Evolutionary conservation across 2,113 vertebrate species (phyloP).

Genomic region (Neotoma lepida): DNA sequence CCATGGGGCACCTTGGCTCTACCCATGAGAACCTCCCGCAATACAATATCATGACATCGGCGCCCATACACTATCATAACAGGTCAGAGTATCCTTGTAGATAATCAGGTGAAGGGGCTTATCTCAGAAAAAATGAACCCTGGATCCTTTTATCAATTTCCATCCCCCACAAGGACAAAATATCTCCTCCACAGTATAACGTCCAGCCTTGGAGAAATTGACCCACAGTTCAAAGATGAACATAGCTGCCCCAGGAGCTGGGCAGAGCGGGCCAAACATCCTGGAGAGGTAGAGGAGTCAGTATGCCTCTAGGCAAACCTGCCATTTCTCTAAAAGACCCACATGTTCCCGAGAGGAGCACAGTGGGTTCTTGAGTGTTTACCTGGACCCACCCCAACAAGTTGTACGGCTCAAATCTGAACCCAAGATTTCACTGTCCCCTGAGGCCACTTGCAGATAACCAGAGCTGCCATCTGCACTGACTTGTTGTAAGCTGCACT

Average conservation of each 20-base stretch:
- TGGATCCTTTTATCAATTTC: conserved; percentile 53
- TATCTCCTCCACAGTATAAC: conserved; percentile 36
- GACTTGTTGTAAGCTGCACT: background rate
- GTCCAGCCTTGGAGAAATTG: background rate
- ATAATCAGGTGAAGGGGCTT: conserved; percentile 9
- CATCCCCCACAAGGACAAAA: background rate
- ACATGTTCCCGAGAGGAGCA: background rate
- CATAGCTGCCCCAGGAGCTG: background rate
- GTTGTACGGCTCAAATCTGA: background rate
- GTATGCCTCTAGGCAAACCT: background rate
- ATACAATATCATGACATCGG: too few species aligned
- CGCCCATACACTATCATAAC: too few species aligned
- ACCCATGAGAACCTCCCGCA: too few species aligned
- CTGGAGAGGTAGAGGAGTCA: background rate
- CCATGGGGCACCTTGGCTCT: too few species aligned
- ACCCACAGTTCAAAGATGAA: conserved; percentile 62
- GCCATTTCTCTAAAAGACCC: background rate
- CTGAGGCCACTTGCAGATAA: background rate
- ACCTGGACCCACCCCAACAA: background rate
- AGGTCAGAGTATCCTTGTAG: background rate
- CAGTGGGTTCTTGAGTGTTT: background rate
- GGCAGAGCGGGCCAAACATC: background rate
- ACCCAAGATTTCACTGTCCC: background rate
- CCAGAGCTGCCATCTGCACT: background rate
- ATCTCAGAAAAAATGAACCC: conserved; percentile 58